Percentiles rank a stretch among this genome's conserved stretches.
These are phyloP conservation scores for Platorchestia sp. DNA, from an alignment of 1,140 invertebrate genomes.

Conservation along the genomic window DNA sequence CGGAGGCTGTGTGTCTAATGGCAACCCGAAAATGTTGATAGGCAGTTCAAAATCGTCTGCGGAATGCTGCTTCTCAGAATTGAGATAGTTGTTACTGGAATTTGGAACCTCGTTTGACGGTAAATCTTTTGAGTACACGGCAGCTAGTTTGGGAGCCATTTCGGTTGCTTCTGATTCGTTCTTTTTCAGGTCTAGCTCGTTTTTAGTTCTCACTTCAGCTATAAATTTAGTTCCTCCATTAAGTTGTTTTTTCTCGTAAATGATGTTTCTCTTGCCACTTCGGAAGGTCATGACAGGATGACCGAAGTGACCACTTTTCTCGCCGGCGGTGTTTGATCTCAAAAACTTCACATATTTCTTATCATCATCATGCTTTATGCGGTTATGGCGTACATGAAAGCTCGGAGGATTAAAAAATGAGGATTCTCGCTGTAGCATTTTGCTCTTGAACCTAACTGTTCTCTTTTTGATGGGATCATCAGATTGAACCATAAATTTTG, in stretches of 20 bases:
- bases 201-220: background rate
- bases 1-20: background rate
- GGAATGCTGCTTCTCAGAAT: background rate
- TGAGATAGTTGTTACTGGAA: background rate
- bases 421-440: background rate
- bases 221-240: background rate
- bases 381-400: constrained; percentile 35
- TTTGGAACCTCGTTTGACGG: background rate
- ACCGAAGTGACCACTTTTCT: background rate
- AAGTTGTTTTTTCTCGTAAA: background rate
- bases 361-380: constrained; percentile 4
- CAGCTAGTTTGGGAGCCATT: background rate
- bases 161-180: background rate
- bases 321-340: background rate
- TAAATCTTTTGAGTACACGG: background rate
- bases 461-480: constrained; percentile 1
- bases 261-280: constrained; percentile 22
- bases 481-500: background rate
- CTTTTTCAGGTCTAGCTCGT: background rate
- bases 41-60: constrained; percentile 28
- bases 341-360: constrained; percentile 8
- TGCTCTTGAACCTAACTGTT: background rate
- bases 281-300: constrained; percentile 8
- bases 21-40: constrained; percentile 13
- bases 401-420: constrained; percentile 4